Evolutionary conservation across 2,888 invertebrate species (phyloP), one percentile per base, ranked within the genome.

Genomic region (Archips xylosteana): DNA sequence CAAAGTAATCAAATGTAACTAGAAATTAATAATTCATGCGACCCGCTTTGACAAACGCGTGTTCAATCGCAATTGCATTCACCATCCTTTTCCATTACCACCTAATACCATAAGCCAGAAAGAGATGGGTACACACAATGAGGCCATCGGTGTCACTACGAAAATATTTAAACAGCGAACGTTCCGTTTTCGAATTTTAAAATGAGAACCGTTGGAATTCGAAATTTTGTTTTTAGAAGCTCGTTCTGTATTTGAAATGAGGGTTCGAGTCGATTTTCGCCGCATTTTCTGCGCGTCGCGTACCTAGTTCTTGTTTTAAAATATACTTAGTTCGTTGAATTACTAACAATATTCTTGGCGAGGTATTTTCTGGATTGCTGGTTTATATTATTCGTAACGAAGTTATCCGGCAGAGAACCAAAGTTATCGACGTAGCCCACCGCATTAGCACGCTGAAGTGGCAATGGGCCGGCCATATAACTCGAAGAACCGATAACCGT

Each of bases 201-300:
- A 57, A 57, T 57, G 47, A 49, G 36, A 65, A 65, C 36, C 49
- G 65, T 42, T 73, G 65, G 70, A 74, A 74, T 74, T 70, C 60
- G 65, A 70, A 74, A 70, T 74, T 23, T 70, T 74, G 74, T 74
- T 74, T 70, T 49, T 54, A 65, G 45, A 74, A 60, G 69, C 60
- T 74, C 59, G 60, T 12, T 64, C 45, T 62, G 64, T 64, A 34
- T 63, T 64, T 49, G 13, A 49, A 64, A 49, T 49, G 64, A 64
- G 64, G 45, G n/a, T 8, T 4, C 13, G 15, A 42, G 62, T 42
- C 49, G 49, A 57, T 57, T 57, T 57, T 57, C 12, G 10, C 32
- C 12, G 32, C 57, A 4, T 57, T 57, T 57, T 57, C 57, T 13
- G 6, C n/a, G 15, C 32, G 5, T 32, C 32, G 2, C 10, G 32